Percentiles rank a stretch among this genome's conserved stretches.
Evolutionary conservation across 2,888 invertebrate species (phyloP).

Genomic region (Hirtodrosophila trivittata): DNA sequence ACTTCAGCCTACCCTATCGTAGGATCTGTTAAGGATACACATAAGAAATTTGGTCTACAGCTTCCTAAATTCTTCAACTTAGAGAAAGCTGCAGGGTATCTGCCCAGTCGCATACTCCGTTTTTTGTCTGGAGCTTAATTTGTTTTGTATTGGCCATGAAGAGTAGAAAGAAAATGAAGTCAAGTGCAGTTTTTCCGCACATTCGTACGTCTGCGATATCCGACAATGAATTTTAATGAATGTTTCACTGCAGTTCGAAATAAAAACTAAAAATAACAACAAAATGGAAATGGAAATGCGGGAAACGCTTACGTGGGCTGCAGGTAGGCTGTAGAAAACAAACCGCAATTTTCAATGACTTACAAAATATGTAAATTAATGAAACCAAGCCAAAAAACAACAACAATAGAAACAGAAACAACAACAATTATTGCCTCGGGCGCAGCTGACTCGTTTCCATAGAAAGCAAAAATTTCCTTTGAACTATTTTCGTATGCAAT

Average conservation of each 20-base stretch:
- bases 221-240: conserved; percentile 72
- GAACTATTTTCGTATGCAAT: conserved; percentile 69
- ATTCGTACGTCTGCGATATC: conserved; percentile 27
- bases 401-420: no score
- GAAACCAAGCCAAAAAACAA: conserved; percentile 50
- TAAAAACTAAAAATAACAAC: conserved; percentile 56
- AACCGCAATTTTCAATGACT: conserved; percentile 58
- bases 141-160: not conserved
- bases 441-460: not conserved
- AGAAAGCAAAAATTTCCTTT: conserved; percentile 58
- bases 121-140: no score
- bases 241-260: conserved; percentile 31
- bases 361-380: conserved; percentile 75
- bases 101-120: no score
- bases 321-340: conserved; percentile 19
- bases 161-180: conserved; percentile 36
- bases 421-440: conserved; percentile 25
- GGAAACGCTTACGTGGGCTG: not conserved
- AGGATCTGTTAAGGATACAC: no score
- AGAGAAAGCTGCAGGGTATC: no score
- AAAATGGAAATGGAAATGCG: conserved; percentile 5
- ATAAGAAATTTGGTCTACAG: no score
- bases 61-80: no score
- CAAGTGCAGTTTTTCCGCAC: conserved; percentile 61
- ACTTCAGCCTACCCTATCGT: no score